Evolutionary conservation across 1,140 invertebrate species (phyloP).

Genomic region (Cepaea nemoralis): DNA sequence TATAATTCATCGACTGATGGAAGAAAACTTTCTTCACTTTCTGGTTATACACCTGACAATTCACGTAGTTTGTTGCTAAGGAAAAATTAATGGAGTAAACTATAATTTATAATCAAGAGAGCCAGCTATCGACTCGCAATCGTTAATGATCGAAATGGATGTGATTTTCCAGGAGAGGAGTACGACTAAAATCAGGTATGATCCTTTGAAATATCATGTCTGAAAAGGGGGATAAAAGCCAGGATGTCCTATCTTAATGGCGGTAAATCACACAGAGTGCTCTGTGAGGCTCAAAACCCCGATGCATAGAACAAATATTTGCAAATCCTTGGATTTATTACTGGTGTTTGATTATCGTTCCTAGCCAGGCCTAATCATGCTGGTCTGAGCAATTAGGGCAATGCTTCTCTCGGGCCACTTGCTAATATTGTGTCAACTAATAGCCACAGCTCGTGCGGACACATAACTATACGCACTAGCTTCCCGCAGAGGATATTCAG

Average conservation of each 20-base stretch:
- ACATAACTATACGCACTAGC: constrained; percentile 28
- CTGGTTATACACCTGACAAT: neutral
- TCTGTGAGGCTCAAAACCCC: constrained; percentile 14
- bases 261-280: constrained; percentile 30
- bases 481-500: neutral
- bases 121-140: neutral
- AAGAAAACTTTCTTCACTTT: neutral
- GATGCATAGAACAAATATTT: constrained; percentile 35
- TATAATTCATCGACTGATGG: no score
- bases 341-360: constrained; percentile 35
- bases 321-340: constrained; percentile 37
- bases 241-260: constrained; percentile 25
- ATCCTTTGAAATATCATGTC: constrained; percentile 23
- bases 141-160: constrained; percentile 7
- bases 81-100: neutral
- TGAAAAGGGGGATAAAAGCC: neutral
- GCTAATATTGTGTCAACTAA: constrained; percentile 39
- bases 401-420: constrained; percentile 21
- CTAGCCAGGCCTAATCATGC: constrained; percentile 24
- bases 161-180: neutral
- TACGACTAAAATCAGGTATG: constrained; percentile 13
- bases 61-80: neutral
- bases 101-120: constrained; percentile 7
- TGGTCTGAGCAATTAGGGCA: constrained; percentile 32
- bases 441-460: constrained; percentile 4